Conservation (phyloP, 2,113 vertebrate species). For the human (Homo sapiens) region GRCh38 chr1:203541501-203542000, state of each 20-base stretch:
- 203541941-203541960: not conserved
- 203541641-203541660: not conserved
- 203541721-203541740: not conserved
- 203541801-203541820: not conserved
- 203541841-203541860: constrained; percentile 21
- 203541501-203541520: not conserved
- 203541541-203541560: not conserved
- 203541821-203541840: not conserved
- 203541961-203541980: not conserved
- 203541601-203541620: not conserved
- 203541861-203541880: not conserved
- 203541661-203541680: not conserved
- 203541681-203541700: constrained; percentile 31
- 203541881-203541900: not conserved
- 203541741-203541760: not conserved
- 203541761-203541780: not conserved
- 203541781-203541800: not conserved
- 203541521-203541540: not conserved
- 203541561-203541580: constrained; percentile 4
- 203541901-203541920: not conserved
- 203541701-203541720: not conserved
- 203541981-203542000: not conserved
- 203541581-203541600: constrained; percentile 5
- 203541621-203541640: constrained; percentile 42
- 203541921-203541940: not conserved